Base-by-base conservation (phyloP, 2,797 vertebrate genomes). In the Cynopterus sphinx region DNA sequence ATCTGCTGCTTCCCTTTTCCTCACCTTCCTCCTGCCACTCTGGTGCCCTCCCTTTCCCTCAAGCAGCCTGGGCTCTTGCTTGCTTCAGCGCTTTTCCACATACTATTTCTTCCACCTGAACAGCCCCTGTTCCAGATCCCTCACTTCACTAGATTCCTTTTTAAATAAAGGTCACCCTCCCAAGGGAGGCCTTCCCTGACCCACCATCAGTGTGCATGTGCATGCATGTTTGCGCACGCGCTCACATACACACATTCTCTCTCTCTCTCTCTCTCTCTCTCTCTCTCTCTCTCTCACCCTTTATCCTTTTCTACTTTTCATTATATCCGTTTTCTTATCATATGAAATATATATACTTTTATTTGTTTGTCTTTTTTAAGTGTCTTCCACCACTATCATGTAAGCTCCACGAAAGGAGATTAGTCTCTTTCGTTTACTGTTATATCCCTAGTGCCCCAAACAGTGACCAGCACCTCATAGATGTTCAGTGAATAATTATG, bases 131-230 rank as follows among this genome's bases (percentile, higher is more conserved):
- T 26, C 65, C 19, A 55, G 43, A 28, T 19, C 19, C 39, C 53
- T 70, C 36, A 55, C 39, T 70, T 81, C 59, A 46, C 82, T 90
- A 39, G 71, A 31, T 70, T 43, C 26, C 4, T 21, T 39, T 21
- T 87, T 86, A 74, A 88, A 89, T 86, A 78, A 88, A 89, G 28
- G 7, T 92, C 36, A 39, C 53, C 1, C 59, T 82, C n/a, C 77
- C 4, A 17, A 81, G 70, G 71, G 53, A 94, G 61, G 46, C 3
- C n/a, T 77, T 90, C 17, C 22, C 28, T 71, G 10, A 65, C 15
- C 6, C 17, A 24, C 55, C 33, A 49, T 49, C 49, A 49, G 49
- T 16, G 15, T 16, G 15, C 49, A 49, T 16, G 49, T 49, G 9
- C 16, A 17, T 9, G 16, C 2, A 9, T 15, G 22, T 4, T 39